A percentile compares a stretch with the other conserved stretches of the same genome.
phyloP scores from a whole-genome alignment of 2,113 vertebrate species.

The Ranitomeya imitator region DNA sequence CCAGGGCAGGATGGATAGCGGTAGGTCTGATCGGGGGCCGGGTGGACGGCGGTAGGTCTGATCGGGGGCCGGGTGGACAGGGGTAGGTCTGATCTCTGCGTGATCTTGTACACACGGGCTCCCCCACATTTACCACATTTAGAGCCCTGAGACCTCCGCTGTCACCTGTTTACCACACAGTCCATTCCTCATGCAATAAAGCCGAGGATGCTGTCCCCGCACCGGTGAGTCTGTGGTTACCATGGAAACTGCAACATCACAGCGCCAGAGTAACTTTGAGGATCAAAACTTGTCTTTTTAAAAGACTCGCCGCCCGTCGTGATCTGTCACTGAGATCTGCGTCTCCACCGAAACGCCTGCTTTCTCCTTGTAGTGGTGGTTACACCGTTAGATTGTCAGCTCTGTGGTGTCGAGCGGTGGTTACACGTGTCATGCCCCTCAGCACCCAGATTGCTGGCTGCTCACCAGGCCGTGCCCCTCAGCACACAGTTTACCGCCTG shows the following conservation, averaged over 20 bases:
- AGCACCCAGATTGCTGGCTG: no score
- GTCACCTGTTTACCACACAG: constrained; percentile 28
- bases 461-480: no score
- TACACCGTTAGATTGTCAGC: neutral
- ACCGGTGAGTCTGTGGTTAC: constrained; percentile 65
- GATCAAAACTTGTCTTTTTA: constrained; percentile 60
- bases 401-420: neutral
- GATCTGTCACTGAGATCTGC: constrained; percentile 38
- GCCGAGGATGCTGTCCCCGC: neutral
- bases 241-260: constrained; percentile 74
- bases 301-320: constrained; percentile 33
- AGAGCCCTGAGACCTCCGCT: neutral
- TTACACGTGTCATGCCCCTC: no score
- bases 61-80: neutral
- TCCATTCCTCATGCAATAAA: constrained; percentile 9
- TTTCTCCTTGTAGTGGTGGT: neutral
- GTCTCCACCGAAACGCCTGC: neutral
- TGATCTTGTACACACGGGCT: no score
- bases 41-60: neutral
- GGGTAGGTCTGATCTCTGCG: neutral
- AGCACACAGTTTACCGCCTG: no score
- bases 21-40: neutral
- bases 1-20: neutral
- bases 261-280: constrained; percentile 60
- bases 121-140: neutral